Evolutionary conservation across 2,113 vertebrate species (phyloP).

Genomic region (Anguilla japonica): DNA sequence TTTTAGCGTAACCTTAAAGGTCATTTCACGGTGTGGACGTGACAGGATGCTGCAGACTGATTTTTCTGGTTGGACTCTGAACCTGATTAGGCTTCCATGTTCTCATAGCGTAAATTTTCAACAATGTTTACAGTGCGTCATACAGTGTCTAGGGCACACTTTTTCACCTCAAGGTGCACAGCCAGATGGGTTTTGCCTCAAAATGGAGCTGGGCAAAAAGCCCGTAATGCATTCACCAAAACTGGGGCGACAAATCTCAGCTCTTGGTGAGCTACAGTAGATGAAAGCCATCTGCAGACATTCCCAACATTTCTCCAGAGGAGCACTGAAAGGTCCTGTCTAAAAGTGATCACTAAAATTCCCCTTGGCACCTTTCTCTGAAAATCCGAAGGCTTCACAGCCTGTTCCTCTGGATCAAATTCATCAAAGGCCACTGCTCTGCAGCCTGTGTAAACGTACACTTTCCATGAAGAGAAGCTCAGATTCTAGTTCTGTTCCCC

Average conservation of each 20-base stretch:
- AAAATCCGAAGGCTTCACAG: background rate
- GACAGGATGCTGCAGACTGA: background rate
- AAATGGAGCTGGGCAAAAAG: too few relatives aligned
- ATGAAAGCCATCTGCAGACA: constrained; percentile 31
- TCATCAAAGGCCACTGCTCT: background rate
- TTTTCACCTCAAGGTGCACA: too few relatives aligned
- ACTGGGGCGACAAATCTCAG: background rate
- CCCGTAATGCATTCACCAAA: too few relatives aligned
- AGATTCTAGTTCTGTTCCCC: background rate
- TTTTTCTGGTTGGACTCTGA: background rate
- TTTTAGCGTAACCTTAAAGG: constrained; percentile 20
- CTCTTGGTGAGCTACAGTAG: background rate
- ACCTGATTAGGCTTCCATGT: background rate
- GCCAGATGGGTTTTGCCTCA: too few relatives aligned
- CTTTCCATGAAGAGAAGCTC: background rate
- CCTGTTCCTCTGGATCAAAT: background rate
- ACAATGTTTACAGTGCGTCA: too few relatives aligned
- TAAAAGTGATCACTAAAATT: constrained; percentile 2
- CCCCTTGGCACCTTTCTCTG: background rate
- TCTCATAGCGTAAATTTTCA: background rate
- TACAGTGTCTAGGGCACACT: too few relatives aligned
- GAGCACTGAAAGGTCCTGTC: constrained; percentile 32
- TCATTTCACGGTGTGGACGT: constrained; percentile 7
- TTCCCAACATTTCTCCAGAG: constrained; percentile 35
- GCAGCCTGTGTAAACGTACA: constrained; percentile 12